These are phyloP conservation scores for Pithys albifrons DNA, from an alignment of 2,113 vertebrate species.

Conservation along the genomic window DNA sequence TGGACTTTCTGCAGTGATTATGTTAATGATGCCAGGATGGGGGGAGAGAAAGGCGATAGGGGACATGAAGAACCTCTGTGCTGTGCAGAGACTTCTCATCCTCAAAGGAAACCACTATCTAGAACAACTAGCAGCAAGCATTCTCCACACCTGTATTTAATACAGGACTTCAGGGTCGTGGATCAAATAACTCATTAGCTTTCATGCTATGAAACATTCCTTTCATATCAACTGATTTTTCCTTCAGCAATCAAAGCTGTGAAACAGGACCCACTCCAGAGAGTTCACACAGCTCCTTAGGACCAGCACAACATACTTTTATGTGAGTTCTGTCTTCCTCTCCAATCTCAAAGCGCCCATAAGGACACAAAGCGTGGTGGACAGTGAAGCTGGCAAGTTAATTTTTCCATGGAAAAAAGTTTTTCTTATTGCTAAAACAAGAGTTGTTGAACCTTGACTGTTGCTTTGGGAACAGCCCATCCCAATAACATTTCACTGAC, in stretches of 20 bases:
- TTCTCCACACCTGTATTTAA: background rate
- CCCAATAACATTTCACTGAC: background rate
- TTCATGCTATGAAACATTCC: background rate
- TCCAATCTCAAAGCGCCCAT: background rate
- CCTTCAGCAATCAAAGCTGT: background rate
- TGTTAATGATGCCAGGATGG: background rate
- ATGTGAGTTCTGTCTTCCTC: background rate
- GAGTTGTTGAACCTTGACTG: background rate
- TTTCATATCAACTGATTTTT: background rate
- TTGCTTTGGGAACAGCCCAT: background rate
- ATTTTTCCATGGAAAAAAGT: background rate
- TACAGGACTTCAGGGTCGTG: background rate
- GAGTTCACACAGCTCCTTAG: background rate
- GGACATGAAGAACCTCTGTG: background rate
- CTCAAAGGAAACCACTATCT: background rate
- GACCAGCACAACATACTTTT: background rate
- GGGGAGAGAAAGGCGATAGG: background rate
- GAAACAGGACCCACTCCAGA: background rate
- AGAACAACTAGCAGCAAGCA: background rate
- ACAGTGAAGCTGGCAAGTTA: background rate
- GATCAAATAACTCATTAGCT: background rate
- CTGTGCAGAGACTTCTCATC: background rate
- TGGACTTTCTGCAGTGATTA: background rate
- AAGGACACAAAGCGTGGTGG: background rate
- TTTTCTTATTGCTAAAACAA: background rate